Percentiles rank a stretch among this genome's conserved stretches.
phyloP scores from a whole-genome alignment of 2,113 vertebrate genomes.

The Anhinga rufa region DNA sequence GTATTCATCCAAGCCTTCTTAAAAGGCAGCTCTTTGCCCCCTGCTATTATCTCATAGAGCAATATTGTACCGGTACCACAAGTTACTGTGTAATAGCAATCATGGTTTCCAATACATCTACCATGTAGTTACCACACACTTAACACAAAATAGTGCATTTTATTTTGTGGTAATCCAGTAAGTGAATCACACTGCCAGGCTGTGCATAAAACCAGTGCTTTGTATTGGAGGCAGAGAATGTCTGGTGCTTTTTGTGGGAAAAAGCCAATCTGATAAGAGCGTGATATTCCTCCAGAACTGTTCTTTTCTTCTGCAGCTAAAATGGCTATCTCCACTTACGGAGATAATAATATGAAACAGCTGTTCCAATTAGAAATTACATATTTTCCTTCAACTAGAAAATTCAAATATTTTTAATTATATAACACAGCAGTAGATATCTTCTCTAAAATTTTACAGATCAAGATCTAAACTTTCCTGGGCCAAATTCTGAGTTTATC shows the following conservation, averaged over 20 bases:
- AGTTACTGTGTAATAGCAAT: neutral
- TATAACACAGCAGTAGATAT: neutral
- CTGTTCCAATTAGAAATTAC: neutral
- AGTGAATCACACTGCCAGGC: neutral
- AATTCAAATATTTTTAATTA: neutral
- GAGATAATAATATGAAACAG: neutral
- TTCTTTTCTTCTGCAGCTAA: neutral
- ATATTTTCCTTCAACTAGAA: neutral
- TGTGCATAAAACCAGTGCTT: neutral
- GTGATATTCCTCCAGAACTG: neutral
- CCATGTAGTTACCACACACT: slow-evolving; percentile 36
- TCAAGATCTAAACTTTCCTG: neutral
- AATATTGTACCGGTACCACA: neutral
- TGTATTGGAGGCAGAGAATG: accelerated
- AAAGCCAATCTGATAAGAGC: neutral
- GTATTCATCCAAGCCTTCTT: neutral
- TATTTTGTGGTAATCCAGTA: neutral
- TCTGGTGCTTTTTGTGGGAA: neutral
- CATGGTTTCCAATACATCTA: neutral
- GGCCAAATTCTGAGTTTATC: neutral
- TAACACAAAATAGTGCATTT: neutral
- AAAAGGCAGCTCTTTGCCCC: neutral
- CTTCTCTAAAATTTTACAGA: neutral
- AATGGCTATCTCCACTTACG: neutral
- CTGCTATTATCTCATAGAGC: slow-evolving; percentile 30